Percentiles rank a stretch among this genome's conserved stretches.
Conservation (phyloP, 1,140 invertebrate species). For the Dendrolimus punctatus region DNA sequence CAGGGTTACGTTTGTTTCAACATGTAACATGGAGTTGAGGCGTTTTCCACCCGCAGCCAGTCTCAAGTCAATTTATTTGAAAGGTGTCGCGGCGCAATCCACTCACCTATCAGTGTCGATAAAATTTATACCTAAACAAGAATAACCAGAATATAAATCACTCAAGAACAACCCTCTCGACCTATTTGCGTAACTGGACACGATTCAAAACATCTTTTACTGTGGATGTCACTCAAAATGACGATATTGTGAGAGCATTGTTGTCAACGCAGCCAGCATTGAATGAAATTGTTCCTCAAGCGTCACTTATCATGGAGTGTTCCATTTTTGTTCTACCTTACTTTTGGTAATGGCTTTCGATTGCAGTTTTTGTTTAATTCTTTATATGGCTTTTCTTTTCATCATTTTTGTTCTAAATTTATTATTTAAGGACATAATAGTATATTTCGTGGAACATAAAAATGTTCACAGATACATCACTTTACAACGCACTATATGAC, state of each 20-base stretch:
- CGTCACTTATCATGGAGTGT: too few relatives aligned
- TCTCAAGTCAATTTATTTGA: slow-evolving; percentile 69
- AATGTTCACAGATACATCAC: too few relatives aligned
- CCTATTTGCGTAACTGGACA: slow-evolving; percentile 44
- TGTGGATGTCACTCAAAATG: slow-evolving; percentile 9
- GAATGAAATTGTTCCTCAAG: too few relatives aligned
- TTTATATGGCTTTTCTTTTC: too few relatives aligned
- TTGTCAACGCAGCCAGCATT: slow-evolving; percentile 1
- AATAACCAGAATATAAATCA: slow-evolving; percentile 53
- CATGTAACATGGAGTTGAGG: slow-evolving; percentile 57
- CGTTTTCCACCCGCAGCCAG: slow-evolving; percentile 54
- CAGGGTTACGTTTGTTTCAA: slow-evolving; percentile 45
- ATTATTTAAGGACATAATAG: too few relatives aligned
- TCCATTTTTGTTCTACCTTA: too few relatives aligned
- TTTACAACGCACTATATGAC: too few relatives aligned
- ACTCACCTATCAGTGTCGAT: slow-evolving; percentile 45
- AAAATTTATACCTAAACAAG: slow-evolving; percentile 29
- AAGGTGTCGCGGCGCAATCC: slow-evolving; percentile 65
- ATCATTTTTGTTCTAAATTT: too few relatives aligned
- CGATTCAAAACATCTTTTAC: slow-evolving; percentile 23
- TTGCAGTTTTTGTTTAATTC: too few relatives aligned
- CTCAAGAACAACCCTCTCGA: slow-evolving; percentile 35
- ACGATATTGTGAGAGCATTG: slow-evolving; percentile 21
- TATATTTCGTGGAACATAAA: too few relatives aligned
- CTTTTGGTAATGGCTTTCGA: too few relatives aligned